A percentile compares a stretch with the other conserved stretches of the same genome.
phyloP scores from a whole-genome alignment of 1,140 invertebrate genomes.

The Panagrolaimus sp. region DNA sequence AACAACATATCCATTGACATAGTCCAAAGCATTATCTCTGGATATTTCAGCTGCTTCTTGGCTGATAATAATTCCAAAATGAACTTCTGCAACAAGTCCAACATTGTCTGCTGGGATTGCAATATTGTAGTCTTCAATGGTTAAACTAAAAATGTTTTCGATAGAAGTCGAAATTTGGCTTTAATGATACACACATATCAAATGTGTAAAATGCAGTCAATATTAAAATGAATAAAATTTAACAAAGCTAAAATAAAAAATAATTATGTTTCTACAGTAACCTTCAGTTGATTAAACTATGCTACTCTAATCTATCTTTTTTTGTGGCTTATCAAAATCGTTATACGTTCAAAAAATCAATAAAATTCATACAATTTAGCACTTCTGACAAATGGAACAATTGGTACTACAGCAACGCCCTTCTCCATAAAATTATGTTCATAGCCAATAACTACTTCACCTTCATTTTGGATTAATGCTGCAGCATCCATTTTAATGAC shows the following conservation, averaged over 20 bases:
- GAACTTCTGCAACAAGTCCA: slow-evolving; percentile 14
- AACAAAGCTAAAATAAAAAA: too few species aligned
- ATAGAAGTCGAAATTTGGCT: too few species aligned
- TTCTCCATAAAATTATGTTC: slow-evolving; percentile 12
- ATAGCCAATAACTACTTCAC: slow-evolving; percentile 14
- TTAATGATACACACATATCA: too few species aligned
- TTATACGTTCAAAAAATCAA: too few species aligned
- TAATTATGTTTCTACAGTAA: too few species aligned
- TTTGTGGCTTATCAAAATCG: too few species aligned
- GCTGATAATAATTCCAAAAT: slow-evolving; percentile 16
- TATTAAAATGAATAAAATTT: too few species aligned
- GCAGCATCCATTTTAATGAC: not conserved
- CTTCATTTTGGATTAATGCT: not conserved
- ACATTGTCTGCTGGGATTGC: slow-evolving; percentile 14
- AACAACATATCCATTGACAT: slow-evolving; percentile 17
- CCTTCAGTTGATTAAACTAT: too few species aligned
- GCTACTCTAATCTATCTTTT: too few species aligned
- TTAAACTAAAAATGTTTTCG: not conserved
- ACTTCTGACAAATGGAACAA: not conserved
- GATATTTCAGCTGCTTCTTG: slow-evolving; percentile 18
- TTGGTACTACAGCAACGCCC: not conserved
- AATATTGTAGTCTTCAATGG: not conserved
- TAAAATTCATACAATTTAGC: not conserved
- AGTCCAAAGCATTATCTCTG: not conserved
- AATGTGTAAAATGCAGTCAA: too few species aligned